Evolutionary conservation across 2,888 invertebrate genomes (phyloP).

Genomic region (Podabrus alpinus): DNA sequence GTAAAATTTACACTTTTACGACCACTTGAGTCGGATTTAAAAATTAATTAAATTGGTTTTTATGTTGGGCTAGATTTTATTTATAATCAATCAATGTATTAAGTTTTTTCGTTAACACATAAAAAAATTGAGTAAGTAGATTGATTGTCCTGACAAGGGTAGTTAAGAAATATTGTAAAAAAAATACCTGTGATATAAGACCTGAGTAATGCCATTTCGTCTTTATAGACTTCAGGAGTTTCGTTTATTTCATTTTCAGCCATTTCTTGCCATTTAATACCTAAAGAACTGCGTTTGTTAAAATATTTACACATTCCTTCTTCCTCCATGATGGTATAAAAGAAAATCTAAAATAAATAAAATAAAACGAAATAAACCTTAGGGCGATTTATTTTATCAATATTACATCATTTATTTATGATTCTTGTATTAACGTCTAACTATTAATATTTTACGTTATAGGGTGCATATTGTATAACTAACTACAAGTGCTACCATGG

Average conservation of each 20-base stretch:
- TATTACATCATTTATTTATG: not conserved
- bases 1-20: not conserved
- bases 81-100: not conserved
- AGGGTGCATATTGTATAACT: not conserved
- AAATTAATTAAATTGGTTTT: conserved; percentile 10
- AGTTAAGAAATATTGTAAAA: not conserved
- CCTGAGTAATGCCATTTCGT: conserved; percentile 45
- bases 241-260: conserved; percentile 53
- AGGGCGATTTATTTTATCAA: not conserved
- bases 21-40: not conserved
- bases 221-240: conserved; percentile 48
- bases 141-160: not conserved
- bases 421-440: not conserved
- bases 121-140: not conserved
- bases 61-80: not conserved
- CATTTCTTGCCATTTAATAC: conserved; percentile 44
- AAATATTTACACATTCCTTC: conserved; percentile 14
- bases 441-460: not conserved
- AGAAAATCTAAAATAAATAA: not conserved
- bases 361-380: not conserved
- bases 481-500: not conserved
- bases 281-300: conserved; percentile 25
- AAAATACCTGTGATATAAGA: conserved; percentile 46
- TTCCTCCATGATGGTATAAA: not conserved
- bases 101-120: not conserved